Conservation (phyloP, 2,113 vertebrate genomes). For the Cyprinodon brontotheroides region DNA sequence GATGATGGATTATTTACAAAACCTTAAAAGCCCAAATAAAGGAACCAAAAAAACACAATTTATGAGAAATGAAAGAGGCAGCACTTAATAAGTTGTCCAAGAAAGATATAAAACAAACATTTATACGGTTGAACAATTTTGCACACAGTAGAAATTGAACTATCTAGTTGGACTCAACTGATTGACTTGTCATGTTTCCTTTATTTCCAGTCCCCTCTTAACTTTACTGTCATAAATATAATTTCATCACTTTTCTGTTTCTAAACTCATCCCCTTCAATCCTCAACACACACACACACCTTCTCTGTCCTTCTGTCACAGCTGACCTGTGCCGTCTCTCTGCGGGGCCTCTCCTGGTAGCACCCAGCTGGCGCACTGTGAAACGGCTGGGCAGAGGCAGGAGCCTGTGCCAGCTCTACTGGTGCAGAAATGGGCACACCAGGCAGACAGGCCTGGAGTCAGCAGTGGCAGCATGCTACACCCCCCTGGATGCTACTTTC, state of each 20-base stretch:
- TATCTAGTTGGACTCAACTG: no score
- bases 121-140: no score
- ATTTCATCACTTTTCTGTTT: constrained; percentile 16
- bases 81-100: no score
- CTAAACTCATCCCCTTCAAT: constrained; percentile 31
- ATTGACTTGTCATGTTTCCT: neutral
- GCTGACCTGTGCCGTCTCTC: constrained; percentile 84
- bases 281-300: constrained; percentile 60
- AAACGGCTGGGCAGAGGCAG: constrained; percentile 68
- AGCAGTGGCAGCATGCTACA: constrained; percentile 61
- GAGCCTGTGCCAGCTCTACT: constrained; percentile 77
- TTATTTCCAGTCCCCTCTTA: neutral
- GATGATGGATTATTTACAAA: no score
- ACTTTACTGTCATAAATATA: constrained; percentile 1
- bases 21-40: no score
- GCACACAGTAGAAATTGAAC: no score
- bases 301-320: constrained; percentile 85
- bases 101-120: no score
- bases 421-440: constrained; percentile 78
- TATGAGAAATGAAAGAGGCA: no score
- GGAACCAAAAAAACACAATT: no score
- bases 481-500: constrained; percentile 65
- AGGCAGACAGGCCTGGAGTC: constrained; percentile 72
- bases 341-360: constrained; percentile 79
- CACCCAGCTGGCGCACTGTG: constrained; percentile 71